Evolutionary conservation across 2,113 vertebrate species (phyloP), one percentile per base, ranked within the genome.

Genomic region (Progne subis): DNA sequence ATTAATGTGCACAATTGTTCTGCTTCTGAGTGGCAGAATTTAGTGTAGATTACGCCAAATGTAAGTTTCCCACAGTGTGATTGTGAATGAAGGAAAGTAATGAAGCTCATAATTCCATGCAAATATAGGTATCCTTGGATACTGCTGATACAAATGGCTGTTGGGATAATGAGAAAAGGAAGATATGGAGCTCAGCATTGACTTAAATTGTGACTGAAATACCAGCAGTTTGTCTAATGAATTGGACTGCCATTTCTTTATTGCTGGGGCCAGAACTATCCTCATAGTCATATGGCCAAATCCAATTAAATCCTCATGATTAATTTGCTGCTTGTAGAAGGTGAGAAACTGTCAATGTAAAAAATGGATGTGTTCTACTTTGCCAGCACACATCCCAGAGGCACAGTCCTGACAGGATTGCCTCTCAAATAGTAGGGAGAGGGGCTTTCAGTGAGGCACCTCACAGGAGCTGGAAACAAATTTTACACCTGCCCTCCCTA

Each of bases 311-410:
- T 71, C 50, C 47, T 69, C 23, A 43, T 91, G 90, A 96, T 96
- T 96, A 96, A 96, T 95, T 90, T 95, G 65, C 75, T 96, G 61
- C 61, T 88, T 74, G 16, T 69, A 94, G 67, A 96, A 94, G 79
- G 72, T 96, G 57, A 95, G 80, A 81, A 86, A 59, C 34, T 85
- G 79, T 92, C 93, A 93, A 19, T 25, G 39, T 95, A 44, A 94
- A 88, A 92, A 93, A 92, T 85, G 47, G 49, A 8, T 77, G 87
- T 59, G n/a, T 47, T 88, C 50, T 84, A 18, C 52, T 61, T 82
- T 11, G 17, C 77, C 87, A 93, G 82, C 72, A 79, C 11, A n/a
- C 1, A 85, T 72, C 61, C 26, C 64, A 72, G 34, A 88, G 14
- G 18, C 55, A 50, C 18, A 67, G 76, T 23, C 61, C 59, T 83